Evolutionary conservation across 1,140 invertebrate species (phyloP).

Genomic region (Nixonia krombeini): DNA sequence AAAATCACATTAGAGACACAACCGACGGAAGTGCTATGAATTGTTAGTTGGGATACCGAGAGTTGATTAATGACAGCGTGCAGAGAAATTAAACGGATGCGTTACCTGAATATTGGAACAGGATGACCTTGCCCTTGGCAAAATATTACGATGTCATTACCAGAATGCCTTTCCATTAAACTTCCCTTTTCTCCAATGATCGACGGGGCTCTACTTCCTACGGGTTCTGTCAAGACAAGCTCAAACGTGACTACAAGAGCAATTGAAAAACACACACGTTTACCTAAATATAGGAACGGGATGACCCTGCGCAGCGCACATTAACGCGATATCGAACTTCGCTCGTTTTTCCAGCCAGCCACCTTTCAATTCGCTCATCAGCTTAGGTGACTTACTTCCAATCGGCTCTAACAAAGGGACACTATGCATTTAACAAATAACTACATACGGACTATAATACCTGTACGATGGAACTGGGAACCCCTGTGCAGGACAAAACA

Average conservation of each 20-base stretch:
- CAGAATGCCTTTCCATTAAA: constrained; percentile 66
- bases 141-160: constrained; percentile 78
- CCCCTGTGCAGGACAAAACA: constrained; percentile 77
- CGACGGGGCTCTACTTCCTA: constrained; percentile 80
- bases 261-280: constrained; percentile 3
- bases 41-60: too few relatives aligned
- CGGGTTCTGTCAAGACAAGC: constrained; percentile 75
- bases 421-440: constrained; percentile 17
- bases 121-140: constrained; percentile 86
- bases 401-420: constrained; percentile 75
- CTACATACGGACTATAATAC: constrained; percentile 48
- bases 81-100: constrained; percentile 5
- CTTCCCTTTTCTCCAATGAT: constrained; percentile 74
- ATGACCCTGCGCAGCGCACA: constrained; percentile 78
- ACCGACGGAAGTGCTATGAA: too few relatives aligned
- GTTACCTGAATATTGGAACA: constrained; percentile 81
- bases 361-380: constrained; percentile 70
- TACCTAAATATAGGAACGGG: constrained; percentile 66
- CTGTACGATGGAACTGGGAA: constrained; percentile 77
- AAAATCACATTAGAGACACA: too few relatives aligned
- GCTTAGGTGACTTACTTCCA: constrained; percentile 78
- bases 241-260: constrained; percentile 10
- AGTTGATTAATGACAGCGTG: constrained; percentile 7
- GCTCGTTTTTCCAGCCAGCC: constrained; percentile 54
- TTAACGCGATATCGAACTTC: constrained; percentile 67